These are phyloP conservation scores for Hirudo medicinalis DNA, from an alignment of 1,140 invertebrate species.

Conservation along the genomic window DNA sequence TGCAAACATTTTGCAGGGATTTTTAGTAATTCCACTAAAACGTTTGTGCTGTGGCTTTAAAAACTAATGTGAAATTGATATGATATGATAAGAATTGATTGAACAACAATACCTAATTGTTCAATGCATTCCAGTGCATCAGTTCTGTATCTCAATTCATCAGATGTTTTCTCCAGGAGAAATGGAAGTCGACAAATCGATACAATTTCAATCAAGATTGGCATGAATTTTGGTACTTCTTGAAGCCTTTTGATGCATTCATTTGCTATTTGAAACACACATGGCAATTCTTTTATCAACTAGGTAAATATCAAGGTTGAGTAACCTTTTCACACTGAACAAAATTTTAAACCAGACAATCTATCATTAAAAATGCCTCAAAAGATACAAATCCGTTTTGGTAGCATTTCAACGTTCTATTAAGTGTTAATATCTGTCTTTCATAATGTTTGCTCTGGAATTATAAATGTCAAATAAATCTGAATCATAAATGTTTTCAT, in stretches of 20 bases:
- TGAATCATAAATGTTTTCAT: not conserved
- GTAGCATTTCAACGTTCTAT: conserved; percentile 10
- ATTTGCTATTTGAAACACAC: conserved; percentile 8
- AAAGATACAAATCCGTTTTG: not conserved
- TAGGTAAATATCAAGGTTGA: not conserved
- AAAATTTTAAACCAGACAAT: not conserved
- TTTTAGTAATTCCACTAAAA: no score
- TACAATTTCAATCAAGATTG: conserved; percentile 6
- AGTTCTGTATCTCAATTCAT: not conserved
- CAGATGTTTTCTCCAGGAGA: not conserved
- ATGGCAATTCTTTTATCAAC: not conserved
- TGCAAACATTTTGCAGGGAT: no score
- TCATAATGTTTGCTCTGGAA: conserved; percentile 2
- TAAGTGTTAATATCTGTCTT: not conserved
- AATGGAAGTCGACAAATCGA: conserved; percentile 4
- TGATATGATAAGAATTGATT: no score
- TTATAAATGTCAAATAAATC: not conserved
- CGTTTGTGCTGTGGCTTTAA: no score
- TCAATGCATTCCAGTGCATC: not conserved
- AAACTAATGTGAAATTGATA: no score
- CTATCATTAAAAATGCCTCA: no score
- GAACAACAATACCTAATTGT: not conserved
- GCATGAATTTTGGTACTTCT: not conserved
- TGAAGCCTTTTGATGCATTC: conserved; percentile 4
- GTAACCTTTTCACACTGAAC: not conserved